phyloP scores from a whole-genome alignment of 2,113 vertebrate genomes.

The Campylomormyrus numenius region DNA sequence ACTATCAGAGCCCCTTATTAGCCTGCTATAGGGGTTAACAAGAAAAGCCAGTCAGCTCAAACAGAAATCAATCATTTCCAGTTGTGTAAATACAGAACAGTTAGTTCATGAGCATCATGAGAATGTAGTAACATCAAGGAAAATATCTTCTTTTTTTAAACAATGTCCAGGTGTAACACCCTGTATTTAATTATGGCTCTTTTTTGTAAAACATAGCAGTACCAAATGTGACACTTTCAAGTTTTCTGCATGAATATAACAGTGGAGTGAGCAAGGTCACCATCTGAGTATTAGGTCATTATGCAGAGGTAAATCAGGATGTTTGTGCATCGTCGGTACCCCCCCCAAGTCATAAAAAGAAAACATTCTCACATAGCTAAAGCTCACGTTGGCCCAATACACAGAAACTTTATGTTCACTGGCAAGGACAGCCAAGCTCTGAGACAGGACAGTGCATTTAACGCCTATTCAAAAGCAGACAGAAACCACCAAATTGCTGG shows the following conservation, averaged over 20 bases:
- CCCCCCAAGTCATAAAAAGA: background rate
- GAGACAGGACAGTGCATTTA: background rate
- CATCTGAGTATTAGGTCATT: background rate
- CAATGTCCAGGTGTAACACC: background rate
- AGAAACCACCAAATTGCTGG: background rate
- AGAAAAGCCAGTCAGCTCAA: background rate
- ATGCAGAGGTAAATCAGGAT: background rate
- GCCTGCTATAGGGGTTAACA: background rate
- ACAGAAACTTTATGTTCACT: background rate
- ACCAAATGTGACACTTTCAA: background rate
- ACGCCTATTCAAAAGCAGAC: background rate
- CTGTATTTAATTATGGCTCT: background rate
- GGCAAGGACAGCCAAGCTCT: background rate
- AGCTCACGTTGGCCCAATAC: background rate
- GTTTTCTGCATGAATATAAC: background rate
- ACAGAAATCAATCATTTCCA: background rate
- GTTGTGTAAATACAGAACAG: background rate
- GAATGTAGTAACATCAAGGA: background rate
- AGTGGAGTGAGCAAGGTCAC: background rate
- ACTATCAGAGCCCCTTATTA: background rate
- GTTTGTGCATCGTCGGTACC: background rate
- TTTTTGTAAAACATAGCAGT: background rate
- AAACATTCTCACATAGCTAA: background rate
- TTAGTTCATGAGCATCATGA: background rate
- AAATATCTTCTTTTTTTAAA: background rate